Base-by-base conservation (phyloP, 2,113 vertebrate genomes). In the Trochalopteron elliotii region DNA sequence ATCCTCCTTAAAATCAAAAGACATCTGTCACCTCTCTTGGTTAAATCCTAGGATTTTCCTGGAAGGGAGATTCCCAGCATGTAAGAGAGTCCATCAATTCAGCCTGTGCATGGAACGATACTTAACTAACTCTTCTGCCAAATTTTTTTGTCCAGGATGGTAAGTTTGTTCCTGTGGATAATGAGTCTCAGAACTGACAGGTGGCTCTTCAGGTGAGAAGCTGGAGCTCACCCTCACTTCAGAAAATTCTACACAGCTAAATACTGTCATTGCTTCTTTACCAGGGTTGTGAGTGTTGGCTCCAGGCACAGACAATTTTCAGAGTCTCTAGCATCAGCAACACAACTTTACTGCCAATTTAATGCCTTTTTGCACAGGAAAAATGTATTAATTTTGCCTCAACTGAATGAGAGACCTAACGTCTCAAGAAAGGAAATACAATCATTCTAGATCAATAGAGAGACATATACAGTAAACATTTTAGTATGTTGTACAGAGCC, bases 351-450 rank as follows among this genome's bases (percentile, higher is more conserved):
- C 42, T 65, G 81, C 31, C 69, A 80, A 87, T 89, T 87, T 89
- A 94, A 87, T 93, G 72, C 28, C 75, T 72, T 95, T 90, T 94
- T 89, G 72, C 40, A 55, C 57, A 50, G 44, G 52, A 87, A 96
- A 91, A 68, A 74, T 24, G 25, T 50, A 42, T 80, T 55, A 25
- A 68, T 95, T 96, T 87, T 88, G 12, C 65, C 61, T 72, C 24
- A 45, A 31, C 39, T 57, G 76, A 92, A 85, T 90, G 61, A 94
- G 47, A 93, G n/a, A 65, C 50, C 81, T 94, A 61, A 93, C 91
- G 78, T 94, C 82, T 35, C 65, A 76, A 74, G 92, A 82, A 93
- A 89, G 39, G 30, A 93, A 84, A 74, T 49, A 77, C 67, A 77
- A 76, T 77, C 20, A 71, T 78, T 93, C 68, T 80, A 89, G 69